Conservation (phyloP, 2,113 vertebrate species). For the Piaya cayana region DNA sequence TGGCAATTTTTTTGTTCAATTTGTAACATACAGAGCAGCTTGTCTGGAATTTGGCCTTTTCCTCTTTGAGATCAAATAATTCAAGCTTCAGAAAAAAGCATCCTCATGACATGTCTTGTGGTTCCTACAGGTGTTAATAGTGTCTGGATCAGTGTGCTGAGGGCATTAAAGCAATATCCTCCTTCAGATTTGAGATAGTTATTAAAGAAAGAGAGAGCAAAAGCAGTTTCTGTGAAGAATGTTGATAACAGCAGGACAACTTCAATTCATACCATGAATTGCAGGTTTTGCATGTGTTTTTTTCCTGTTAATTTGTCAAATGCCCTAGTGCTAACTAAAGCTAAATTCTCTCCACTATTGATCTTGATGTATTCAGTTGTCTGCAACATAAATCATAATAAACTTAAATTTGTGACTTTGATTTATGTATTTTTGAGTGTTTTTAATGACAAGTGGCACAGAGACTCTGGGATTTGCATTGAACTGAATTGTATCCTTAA, state of each 20-base stretch:
- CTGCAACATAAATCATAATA: background rate
- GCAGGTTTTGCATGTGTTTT: background rate
- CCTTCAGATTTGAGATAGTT: constrained; percentile 42
- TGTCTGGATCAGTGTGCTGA: constrained; percentile 60
- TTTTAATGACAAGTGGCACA: background rate
- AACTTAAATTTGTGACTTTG: background rate
- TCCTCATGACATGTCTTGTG: constrained; percentile 50
- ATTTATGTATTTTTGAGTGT: background rate
- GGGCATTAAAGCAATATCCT: constrained; percentile 61
- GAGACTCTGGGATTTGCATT: background rate
- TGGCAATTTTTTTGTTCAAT: constrained; percentile 47
- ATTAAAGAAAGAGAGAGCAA: constrained; percentile 46
- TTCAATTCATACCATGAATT: background rate
- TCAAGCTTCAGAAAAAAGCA: constrained; percentile 52
- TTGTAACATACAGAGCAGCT: constrained; percentile 57
- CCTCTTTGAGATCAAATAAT: constrained; percentile 63
- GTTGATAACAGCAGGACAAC: background rate
- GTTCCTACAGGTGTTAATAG: constrained; percentile 66
- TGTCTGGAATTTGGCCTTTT: constrained; percentile 63
- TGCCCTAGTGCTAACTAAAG: background rate
- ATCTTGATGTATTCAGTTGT: background rate
- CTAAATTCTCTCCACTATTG: background rate
- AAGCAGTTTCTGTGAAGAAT: background rate
- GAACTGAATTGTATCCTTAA: background rate
- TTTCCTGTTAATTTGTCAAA: background rate